phyloP scores from a whole-genome alignment of 2,113 vertebrate species.

The Tauraco erythrolophus region DNA sequence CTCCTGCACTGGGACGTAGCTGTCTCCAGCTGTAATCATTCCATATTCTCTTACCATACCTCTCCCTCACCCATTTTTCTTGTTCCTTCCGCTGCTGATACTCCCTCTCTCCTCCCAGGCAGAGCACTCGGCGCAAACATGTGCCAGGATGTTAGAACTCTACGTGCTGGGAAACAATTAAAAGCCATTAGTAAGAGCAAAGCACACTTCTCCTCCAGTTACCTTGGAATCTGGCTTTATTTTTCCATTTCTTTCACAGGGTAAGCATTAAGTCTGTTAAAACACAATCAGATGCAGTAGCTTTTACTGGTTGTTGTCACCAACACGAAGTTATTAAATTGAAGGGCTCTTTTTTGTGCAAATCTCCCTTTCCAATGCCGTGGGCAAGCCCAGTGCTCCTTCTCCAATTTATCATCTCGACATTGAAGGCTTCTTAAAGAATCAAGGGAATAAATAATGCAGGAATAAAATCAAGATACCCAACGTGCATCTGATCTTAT shows the following conservation, averaged over 20 bases:
- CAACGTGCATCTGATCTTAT: not conserved
- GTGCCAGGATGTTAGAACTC: not conserved
- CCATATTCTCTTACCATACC: not conserved
- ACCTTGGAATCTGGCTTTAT: not conserved
- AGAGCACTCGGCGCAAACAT: not conserved
- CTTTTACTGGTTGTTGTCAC: not conserved
- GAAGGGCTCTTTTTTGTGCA: not conserved
- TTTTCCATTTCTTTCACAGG: not conserved
- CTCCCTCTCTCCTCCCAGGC: not conserved
- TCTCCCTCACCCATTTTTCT: not conserved
- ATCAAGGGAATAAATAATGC: not conserved
- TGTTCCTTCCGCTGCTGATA: not conserved
- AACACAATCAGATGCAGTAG: not conserved
- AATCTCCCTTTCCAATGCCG: not conserved
- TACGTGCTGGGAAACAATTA: not conserved
- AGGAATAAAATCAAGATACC: not conserved
- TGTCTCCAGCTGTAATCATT: not conserved
- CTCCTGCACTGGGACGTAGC: not conserved
- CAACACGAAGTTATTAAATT: rapidly evolving
- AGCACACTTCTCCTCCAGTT: not conserved
- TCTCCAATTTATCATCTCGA: not conserved
- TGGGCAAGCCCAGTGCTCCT: not conserved
- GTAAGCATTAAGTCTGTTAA: not conserved
- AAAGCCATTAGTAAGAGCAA: not conserved
- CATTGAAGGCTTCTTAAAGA: not conserved